These are phyloP conservation scores for Chaenogobius annularis DNA, from an alignment of 2,113 vertebrate genomes.

Conservation along the genomic window DNA sequence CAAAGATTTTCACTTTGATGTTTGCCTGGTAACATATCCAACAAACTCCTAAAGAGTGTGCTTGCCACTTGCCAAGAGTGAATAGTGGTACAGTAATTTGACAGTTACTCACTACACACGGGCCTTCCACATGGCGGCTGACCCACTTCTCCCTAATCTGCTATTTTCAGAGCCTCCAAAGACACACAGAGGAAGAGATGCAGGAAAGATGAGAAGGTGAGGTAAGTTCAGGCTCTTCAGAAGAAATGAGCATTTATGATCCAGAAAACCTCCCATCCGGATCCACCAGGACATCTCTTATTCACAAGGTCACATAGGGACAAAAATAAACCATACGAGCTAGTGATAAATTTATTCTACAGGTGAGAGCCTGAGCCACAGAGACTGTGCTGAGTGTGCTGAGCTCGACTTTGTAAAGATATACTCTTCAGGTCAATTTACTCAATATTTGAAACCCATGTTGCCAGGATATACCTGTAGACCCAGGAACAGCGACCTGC, in stretches of 20 bases:
- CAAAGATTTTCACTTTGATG: not conserved
- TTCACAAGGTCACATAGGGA: conserved; percentile 55
- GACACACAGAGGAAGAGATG: conserved; percentile 54
- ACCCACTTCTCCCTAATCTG: conserved; percentile 74
- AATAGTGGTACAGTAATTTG: conserved; percentile 18
- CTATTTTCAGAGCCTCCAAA: conserved; percentile 78
- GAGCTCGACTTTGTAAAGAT: not conserved
- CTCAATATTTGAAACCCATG: not conserved
- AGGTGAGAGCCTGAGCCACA: conserved; percentile 13
- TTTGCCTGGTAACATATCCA: not conserved
- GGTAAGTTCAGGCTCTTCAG: conserved; percentile 36
- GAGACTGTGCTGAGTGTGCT: conserved; percentile 4
- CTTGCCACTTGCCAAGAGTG: not conserved
- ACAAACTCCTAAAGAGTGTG: not conserved
- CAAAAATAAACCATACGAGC: conserved; percentile 60
- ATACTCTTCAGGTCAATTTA: not conserved
- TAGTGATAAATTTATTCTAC: conserved; percentile 54
- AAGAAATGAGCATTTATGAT: conserved; percentile 57
- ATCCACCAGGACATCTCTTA: conserved; percentile 53
- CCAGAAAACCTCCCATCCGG: conserved; percentile 2
- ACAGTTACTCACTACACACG: conserved; percentile 30
- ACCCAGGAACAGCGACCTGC: not conserved
- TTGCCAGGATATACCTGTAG: not conserved
- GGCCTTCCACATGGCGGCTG: conserved; percentile 54
- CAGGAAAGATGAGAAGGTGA: conserved; percentile 51